phyloP scores from a whole-genome alignment of 2,888 invertebrate species.

The Pteria penguin region DNA sequence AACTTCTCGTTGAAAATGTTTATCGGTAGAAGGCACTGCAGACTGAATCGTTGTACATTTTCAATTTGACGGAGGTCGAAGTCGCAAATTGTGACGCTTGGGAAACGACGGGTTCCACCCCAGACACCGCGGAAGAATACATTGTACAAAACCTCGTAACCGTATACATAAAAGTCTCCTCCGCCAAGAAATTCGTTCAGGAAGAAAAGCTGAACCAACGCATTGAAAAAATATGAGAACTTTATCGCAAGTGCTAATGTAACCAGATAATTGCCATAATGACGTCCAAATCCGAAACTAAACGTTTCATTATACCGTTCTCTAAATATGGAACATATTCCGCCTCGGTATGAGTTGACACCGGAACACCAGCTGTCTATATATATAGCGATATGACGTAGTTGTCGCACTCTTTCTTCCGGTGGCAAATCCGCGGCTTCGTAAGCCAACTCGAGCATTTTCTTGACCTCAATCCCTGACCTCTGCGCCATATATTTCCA shows the following conservation, averaged over 20 bases:
- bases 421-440: neutral
- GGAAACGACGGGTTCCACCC: constrained; percentile 20
- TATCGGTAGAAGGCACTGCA: constrained; percentile 27
- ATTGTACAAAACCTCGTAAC: constrained; percentile 20
- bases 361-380: constrained; percentile 17
- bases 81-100: constrained; percentile 26
- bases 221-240: constrained; percentile 18
- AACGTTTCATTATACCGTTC: constrained; percentile 14
- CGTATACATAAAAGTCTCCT: constrained; percentile 23
- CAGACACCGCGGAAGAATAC: constrained; percentile 7
- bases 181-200: constrained; percentile 32
- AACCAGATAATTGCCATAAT: constrained; percentile 23
- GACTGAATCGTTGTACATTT: constrained; percentile 18
- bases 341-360: constrained; percentile 14
- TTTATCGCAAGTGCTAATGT: constrained; percentile 4
- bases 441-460: constrained; percentile 45
- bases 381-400: constrained; percentile 6
- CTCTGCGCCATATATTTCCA: constrained; percentile 51
- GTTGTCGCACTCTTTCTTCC: neutral
- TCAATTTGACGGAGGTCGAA: constrained; percentile 26
- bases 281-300: constrained; percentile 10
- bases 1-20: constrained; percentile 32
- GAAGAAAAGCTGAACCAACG: constrained; percentile 23
- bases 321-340: constrained; percentile 5
- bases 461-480: constrained; percentile 35